phyloP scores from a whole-genome alignment of 2,797 vertebrate species.

The Eulemur rubriventer region DNA sequence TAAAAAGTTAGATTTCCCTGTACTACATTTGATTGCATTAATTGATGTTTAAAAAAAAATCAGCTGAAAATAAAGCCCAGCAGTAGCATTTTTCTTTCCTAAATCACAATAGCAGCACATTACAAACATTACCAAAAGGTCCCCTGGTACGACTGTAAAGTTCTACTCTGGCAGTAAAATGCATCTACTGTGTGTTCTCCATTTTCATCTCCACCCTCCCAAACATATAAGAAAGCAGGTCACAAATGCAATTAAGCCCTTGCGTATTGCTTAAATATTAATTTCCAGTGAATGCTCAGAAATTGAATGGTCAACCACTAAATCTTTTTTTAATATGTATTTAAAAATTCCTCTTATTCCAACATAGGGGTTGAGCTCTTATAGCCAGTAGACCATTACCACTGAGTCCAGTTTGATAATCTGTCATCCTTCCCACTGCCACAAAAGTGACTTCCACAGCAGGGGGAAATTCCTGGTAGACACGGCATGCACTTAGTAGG shows the following conservation, averaged over 20 bases:
- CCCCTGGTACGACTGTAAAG: conserved; percentile 83
- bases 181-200: conserved; percentile 78
- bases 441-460: not conserved
- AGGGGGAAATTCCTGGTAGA: not conserved
- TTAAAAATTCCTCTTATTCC: not conserved
- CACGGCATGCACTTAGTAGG: not conserved
- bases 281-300: conserved; percentile 10
- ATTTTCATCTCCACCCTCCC: conserved; percentile 57
- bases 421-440: not conserved
- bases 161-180: conserved; percentile 85
- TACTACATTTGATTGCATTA: conserved; percentile 86
- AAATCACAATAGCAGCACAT: conserved; percentile 85
- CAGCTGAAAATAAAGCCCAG: conserved; percentile 87
- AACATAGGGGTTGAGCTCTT: not conserved
- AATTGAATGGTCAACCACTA: not conserved
- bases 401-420: not conserved
- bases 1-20: conserved; percentile 83
- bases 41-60: conserved; percentile 86
- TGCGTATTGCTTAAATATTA: conserved; percentile 60
- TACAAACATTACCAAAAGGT: conserved; percentile 86
- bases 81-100: conserved; percentile 87
- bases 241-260: conserved; percentile 71
- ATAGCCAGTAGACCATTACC: not conserved
- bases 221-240: conserved; percentile 57
- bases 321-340: not conserved